Evolutionary conservation across 2,888 invertebrate genomes (phyloP).

Genomic region (Poecilobothrus nobilitatus): DNA sequence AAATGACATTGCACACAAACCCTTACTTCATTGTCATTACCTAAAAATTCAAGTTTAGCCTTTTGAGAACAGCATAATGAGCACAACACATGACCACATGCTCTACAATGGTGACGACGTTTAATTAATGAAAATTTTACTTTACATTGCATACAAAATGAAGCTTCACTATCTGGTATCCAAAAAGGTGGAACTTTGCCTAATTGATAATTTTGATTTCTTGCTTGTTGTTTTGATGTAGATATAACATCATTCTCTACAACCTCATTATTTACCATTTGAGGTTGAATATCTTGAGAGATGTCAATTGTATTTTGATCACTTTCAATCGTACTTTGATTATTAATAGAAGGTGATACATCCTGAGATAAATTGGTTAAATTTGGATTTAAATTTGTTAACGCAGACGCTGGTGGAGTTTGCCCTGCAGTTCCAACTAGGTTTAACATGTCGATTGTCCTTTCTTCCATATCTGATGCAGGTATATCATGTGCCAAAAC

Average conservation of each 20-base stretch:
- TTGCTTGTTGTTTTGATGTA: slow-evolving; percentile 26
- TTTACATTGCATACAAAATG: slow-evolving; percentile 75
- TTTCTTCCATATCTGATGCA: background rate
- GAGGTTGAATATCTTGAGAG: background rate
- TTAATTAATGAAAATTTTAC: slow-evolving; percentile 71
- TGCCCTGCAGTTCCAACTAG: slow-evolving; percentile 34
- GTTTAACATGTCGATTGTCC: slow-evolving; percentile 23
- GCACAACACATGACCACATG: slow-evolving; percentile 76
- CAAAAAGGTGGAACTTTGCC: slow-evolving; percentile 74
- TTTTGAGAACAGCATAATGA: slow-evolving; percentile 67
- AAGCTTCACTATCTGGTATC: slow-evolving; percentile 77
- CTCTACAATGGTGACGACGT: slow-evolving; percentile 78
- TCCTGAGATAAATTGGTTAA: slow-evolving; percentile 24
- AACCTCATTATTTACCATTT: slow-evolving; percentile 11
- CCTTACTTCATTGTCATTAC: slow-evolving; percentile 59
- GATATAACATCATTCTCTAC: background rate
- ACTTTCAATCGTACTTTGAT: background rate
- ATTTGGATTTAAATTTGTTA: background rate
- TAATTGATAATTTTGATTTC: slow-evolving; percentile 41
- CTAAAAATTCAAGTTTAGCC: slow-evolving; percentile 62
- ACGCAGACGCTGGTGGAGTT: slow-evolving; percentile 32
- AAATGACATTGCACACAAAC: slow-evolving; percentile 67
- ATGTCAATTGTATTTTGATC: background rate
- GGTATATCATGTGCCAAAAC: background rate
- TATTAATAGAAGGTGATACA: slow-evolving; percentile 23